These are phyloP conservation scores for Lymantria dispar DNA, from an alignment of 2,888 invertebrate species.

Conservation along the genomic window DNA sequence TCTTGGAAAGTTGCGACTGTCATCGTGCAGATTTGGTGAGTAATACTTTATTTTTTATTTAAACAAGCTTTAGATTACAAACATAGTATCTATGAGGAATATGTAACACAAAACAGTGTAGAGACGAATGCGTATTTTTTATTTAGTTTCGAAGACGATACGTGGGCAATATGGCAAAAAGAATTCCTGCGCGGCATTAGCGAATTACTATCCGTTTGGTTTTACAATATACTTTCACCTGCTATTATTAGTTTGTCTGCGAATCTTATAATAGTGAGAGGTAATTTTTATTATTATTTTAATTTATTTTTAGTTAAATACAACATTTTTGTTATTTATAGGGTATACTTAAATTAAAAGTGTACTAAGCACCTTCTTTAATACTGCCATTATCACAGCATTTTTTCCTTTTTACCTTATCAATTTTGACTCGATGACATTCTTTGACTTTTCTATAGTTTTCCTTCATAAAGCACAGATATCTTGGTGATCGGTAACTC, in stretches of 20 bases:
- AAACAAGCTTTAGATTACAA: conserved; percentile 28
- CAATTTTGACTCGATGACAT: no score
- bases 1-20: conserved; percentile 73
- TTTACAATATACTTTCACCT: conserved; percentile 26
- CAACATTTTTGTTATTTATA: no score
- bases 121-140: conserved; percentile 4
- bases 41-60: conserved; percentile 47
- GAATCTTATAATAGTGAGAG: neutral
- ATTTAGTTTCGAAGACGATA: neutral
- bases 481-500: no score
- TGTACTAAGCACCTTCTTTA: no score
- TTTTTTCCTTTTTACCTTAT: no score
- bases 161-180: neutral
- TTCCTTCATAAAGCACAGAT: no score
- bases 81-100: conserved; percentile 9
- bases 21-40: conserved; percentile 67
- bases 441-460: no score
- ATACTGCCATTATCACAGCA: no score
- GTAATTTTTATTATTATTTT: neutral
- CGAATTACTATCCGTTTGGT: conserved; percentile 11
- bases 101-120: conserved; percentile 3
- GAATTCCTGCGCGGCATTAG: neutral
- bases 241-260: neutral
- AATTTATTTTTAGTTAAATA: no score
- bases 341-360: no score